phyloP scores from a whole-genome alignment of 2,113 vertebrate genomes.

The Paradisaea rubra region DNA sequence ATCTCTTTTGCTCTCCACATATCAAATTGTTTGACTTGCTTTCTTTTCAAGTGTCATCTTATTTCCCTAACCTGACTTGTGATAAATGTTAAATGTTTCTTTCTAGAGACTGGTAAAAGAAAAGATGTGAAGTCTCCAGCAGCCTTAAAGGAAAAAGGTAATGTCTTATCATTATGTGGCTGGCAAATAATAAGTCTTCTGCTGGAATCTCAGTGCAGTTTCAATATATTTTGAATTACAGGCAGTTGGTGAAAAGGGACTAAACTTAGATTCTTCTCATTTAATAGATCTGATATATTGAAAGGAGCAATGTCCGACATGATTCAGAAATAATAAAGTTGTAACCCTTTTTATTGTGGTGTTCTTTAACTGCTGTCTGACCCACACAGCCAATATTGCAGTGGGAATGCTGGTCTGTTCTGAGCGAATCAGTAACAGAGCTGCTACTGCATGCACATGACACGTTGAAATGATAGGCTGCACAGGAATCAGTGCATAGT shows the following conservation, averaged over 20 bases:
- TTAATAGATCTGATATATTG: neutral
- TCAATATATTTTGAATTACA: neutral
- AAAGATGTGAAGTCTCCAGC: conserved; percentile 60
- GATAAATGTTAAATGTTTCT: conserved; percentile 57
- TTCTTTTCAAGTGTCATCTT: neutral
- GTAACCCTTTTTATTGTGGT: neutral
- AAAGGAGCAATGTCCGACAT: neutral
- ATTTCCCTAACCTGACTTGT: neutral
- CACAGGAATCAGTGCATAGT: neutral
- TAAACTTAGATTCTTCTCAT: neutral
- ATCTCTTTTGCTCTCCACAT: neutral
- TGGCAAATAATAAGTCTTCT: neutral
- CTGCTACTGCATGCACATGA: neutral
- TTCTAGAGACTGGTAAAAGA: conserved; percentile 56
- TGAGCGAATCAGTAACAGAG: neutral
- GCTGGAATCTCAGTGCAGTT: neutral
- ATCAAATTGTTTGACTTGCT: neutral
- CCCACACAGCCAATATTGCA: neutral
- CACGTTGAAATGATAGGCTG: neutral
- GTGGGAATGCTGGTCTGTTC: neutral
- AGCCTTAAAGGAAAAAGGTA: conserved; percentile 68
- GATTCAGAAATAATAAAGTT: neutral
- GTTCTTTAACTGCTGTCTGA: neutral
- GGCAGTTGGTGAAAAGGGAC: neutral
- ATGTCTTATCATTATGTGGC: neutral